Percentiles rank a stretch among this genome's conserved stretches.
These are phyloP conservation scores for Allolobophora icterica DNA, from an alignment of 2,888 invertebrate species.

Conservation along the genomic window DNA sequence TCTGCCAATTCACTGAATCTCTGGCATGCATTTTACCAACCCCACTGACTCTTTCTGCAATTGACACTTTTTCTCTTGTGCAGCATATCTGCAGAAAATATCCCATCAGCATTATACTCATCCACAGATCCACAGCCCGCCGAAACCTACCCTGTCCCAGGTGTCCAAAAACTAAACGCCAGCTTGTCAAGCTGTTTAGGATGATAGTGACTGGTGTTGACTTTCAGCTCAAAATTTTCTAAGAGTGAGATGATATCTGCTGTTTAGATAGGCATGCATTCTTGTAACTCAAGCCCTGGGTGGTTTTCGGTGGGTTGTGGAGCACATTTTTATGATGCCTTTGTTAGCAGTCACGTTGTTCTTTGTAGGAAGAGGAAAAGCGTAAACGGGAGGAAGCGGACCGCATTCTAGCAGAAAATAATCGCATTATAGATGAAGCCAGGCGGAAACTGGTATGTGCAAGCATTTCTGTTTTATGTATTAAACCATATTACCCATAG, in stretches of 20 bases:
- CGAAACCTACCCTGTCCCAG: neutral
- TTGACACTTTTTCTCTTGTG: neutral
- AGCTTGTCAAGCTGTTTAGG: neutral
- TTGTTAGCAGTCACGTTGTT: neutral
- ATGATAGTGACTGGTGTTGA: neutral
- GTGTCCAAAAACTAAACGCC: neutral
- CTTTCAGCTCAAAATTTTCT: neutral
- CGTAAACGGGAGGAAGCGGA: constrained; percentile 93
- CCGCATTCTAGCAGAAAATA: constrained; percentile 95
- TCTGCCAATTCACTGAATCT: constrained; percentile 4
- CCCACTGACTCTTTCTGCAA: neutral
- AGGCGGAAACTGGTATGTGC: constrained; percentile 87
- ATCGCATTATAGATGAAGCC: constrained; percentile 94
- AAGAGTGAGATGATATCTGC: neutral
- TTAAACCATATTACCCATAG: neutral
- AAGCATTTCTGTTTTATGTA: neutral
- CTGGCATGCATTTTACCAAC: neutral
- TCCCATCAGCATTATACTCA: constrained; percentile 2
- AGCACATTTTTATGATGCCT: neutral
- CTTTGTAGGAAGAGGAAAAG: constrained; percentile 90
- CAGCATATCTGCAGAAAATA: neutral
- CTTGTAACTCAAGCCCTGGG: neutral
- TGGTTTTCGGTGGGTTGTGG: constrained; percentile 17
- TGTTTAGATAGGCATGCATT: neutral
- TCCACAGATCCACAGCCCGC: constrained; percentile 17